Conservation (phyloP, 2,888 invertebrate genomes). For the Agonopterix alstromeriana region DNA sequence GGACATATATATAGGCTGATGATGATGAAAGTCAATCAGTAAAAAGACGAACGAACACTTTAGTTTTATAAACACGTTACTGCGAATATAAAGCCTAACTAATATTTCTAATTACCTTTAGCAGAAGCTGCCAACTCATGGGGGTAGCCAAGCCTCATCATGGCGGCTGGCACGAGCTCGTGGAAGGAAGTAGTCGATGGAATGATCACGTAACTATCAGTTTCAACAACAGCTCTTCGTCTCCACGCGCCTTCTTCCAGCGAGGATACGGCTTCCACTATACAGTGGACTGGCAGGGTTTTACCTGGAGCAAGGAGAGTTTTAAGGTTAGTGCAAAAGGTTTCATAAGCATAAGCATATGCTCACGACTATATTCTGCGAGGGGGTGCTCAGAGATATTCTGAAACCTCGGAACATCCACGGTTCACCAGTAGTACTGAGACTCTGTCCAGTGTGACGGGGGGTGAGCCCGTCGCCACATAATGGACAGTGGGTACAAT, state of each 20-base stretch:
- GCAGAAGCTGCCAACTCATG: slow-evolving; percentile 90
- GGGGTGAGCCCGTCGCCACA: too few relatives aligned
- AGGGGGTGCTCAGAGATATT: too few relatives aligned
- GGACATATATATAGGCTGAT: too few relatives aligned
- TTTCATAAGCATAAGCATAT: too few relatives aligned
- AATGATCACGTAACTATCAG: slow-evolving; percentile 97
- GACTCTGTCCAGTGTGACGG: too few relatives aligned
- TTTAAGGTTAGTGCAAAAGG: too few relatives aligned
- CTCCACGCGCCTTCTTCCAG: slow-evolving; percentile 80
- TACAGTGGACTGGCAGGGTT: slow-evolving; percentile 95
- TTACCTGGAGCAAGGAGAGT: slow-evolving; percentile 43
- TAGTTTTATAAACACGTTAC: too few relatives aligned
- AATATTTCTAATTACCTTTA: slow-evolving; percentile 73
- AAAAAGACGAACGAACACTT: neutral
- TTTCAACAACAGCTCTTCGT: slow-evolving; percentile 86
- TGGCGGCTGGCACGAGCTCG: slow-evolving; percentile 93
- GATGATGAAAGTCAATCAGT: neutral
- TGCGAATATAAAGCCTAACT: too few relatives aligned
- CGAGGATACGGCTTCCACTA: slow-evolving; percentile 91
- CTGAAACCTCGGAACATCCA: too few relatives aligned
- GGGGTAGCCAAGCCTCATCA: slow-evolving; percentile 93
- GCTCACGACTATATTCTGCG: too few relatives aligned
- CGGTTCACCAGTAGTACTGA: too few relatives aligned
- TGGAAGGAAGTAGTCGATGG: slow-evolving; percentile 93
- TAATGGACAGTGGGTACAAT: too few relatives aligned